Conservation (phyloP, 2,888 invertebrate genomes). For the Tetrapedia diversipes region DNA sequence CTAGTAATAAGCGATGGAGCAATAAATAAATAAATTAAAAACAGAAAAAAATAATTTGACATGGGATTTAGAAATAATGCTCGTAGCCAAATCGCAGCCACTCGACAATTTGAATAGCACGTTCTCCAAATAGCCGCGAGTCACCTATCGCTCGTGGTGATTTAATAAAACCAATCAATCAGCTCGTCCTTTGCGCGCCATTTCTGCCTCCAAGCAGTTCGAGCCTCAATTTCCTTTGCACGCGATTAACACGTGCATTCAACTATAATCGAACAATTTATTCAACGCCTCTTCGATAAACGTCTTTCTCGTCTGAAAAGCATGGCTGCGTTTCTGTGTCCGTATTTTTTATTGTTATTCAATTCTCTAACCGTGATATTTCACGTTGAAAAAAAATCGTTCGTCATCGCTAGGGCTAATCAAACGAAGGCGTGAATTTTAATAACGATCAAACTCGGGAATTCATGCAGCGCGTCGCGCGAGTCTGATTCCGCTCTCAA, state of each 20-base stretch:
- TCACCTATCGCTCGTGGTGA: background rate
- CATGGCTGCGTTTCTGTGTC: too few relatives aligned
- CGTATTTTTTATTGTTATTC: too few relatives aligned
- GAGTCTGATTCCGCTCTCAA: slow-evolving; percentile 37
- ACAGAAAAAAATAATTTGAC: too few relatives aligned
- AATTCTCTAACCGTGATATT: too few relatives aligned
- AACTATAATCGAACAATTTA: too few relatives aligned
- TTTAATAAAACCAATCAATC: slow-evolving; percentile 9
- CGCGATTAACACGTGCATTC: background rate
- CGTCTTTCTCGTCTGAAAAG: too few relatives aligned
- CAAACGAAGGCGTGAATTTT: slow-evolving; percentile 8
- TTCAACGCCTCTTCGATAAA: too few relatives aligned
- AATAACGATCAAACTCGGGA: slow-evolving; percentile 32
- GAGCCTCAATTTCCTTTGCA: background rate
- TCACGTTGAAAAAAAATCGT: too few relatives aligned
- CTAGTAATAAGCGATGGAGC: too few relatives aligned
- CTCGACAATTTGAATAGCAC: background rate
- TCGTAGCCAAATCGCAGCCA: background rate
- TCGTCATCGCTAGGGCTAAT: slow-evolving; percentile 9
- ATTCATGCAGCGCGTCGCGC: slow-evolving; percentile 31
- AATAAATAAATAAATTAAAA: too few relatives aligned
- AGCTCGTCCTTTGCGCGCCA: background rate
- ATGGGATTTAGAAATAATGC: too few relatives aligned
- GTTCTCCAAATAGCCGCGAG: slow-evolving; percentile 1
- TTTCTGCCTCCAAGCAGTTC: background rate